Evolutionary conservation across 2,797 vertebrate species (phyloP), one percentile per base, ranked within the genome.

Genomic region (Lagodon rhomboides): DNA sequence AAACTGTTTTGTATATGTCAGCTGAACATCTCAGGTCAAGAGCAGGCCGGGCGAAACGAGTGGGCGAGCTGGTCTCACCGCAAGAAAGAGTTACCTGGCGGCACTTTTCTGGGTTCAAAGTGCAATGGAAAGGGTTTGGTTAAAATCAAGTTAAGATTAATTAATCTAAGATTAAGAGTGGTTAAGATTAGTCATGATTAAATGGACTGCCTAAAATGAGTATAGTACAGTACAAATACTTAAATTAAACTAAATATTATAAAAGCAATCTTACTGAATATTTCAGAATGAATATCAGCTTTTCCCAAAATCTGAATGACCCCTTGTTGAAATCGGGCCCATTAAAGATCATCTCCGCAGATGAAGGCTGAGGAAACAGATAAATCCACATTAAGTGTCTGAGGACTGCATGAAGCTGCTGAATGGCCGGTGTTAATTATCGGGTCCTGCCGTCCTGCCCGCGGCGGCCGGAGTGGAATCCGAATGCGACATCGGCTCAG

Each of bases 351-450:
- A 68, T 62, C 75, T 75, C 69, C 27, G 27, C 15, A 63, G 43
- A 30, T 62, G 58, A 65, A 79, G 54, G 51, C 43, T 12, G 44
- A 63, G 50, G 34, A 49, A 65, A 25, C 54, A 27, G 43, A 68
- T 73, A 71, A 86, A 88, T 86, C 73, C 44, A 63, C 34, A 9
- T 25, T 38, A 62, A 71, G 64, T 79, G 74, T 72, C 63, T 68
- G 58, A 69, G 55, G 49, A 82, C 53, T 49, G 13, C 55, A 76
- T 62, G 62, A 81, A 88, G 74, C 62, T 76, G n/a, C 60, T 49
- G 68, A 87, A 85, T 59, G 43, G 71, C 67, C 46, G 7, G 25
- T 68, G 75, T 85, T 83, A 89, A 89, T 89, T 80, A 82, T 68
- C 34, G 50, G 69, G 66, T n/a, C 43, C 23, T 4, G 56, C 60